Conservation (phyloP, 2,888 invertebrate genomes). For the Odontomyia ornata region DNA sequence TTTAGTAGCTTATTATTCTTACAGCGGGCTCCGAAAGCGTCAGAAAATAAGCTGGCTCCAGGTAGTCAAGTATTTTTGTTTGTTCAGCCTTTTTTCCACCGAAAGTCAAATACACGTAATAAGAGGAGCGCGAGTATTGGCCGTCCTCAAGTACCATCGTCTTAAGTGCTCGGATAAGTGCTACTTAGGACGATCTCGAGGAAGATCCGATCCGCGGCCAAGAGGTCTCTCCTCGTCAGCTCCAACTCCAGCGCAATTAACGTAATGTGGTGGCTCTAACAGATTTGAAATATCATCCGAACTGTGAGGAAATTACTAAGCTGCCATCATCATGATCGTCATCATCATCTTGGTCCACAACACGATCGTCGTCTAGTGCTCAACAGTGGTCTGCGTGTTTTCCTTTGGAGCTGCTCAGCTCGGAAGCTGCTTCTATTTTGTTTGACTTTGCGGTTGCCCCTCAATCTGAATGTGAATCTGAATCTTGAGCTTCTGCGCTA, state of each 20-base stretch:
- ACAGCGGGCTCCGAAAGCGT: not conserved
- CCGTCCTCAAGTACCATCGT: conserved; percentile 40
- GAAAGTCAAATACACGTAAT: conserved; percentile 10
- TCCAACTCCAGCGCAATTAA: conserved; percentile 24
- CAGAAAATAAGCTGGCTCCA: conserved; percentile 3
- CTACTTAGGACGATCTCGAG: conserved; percentile 38
- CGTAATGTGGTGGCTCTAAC: conserved; percentile 33
- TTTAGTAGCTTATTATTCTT: conserved; percentile 38
- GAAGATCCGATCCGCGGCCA: conserved; percentile 26
- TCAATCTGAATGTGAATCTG: too few species aligned
- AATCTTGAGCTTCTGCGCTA: not conserved
- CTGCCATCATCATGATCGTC: not conserved
- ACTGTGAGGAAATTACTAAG: conserved; percentile 11
- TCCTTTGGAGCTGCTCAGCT: conserved; percentile 9
- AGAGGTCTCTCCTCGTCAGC: conserved; percentile 22
- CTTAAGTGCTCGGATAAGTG: conserved; percentile 36
- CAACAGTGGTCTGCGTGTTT: conserved; percentile 19
- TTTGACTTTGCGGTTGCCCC: not conserved
- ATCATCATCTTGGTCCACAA: not conserved
- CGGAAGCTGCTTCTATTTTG: conserved; percentile 1
- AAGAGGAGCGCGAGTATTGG: conserved; percentile 30
- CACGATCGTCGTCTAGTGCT: not conserved
- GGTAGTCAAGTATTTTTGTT: conserved; percentile 22
- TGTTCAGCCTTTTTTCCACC: conserved; percentile 1
- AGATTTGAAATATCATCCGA: conserved; percentile 36